Evolutionary conservation across 2,797 vertebrate species (phyloP).

Genomic region (Pampus argenteus): DNA sequence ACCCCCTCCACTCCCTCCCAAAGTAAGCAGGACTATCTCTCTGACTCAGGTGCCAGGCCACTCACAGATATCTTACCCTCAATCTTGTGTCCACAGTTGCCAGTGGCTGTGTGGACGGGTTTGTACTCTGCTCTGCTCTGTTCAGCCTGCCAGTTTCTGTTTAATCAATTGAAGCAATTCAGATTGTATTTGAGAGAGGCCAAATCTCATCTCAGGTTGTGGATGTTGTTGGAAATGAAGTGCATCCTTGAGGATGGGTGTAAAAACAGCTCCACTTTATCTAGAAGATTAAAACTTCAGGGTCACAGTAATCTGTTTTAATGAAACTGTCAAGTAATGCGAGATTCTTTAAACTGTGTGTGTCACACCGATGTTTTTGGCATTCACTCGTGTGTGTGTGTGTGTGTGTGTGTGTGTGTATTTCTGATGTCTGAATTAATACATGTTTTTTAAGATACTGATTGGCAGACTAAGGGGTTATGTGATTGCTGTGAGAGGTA

Average conservation of each 20-base stretch:
- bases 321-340: slow-evolving; percentile 74
- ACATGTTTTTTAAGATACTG: slow-evolving; percentile 70
- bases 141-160: slow-evolving; percentile 73
- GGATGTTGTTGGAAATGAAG: slow-evolving; percentile 72
- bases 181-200: slow-evolving; percentile 72
- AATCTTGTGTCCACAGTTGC: slow-evolving; percentile 80
- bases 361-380: slow-evolving; percentile 8
- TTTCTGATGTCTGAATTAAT: slow-evolving; percentile 40
- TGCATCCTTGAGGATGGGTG: slow-evolving; percentile 63
- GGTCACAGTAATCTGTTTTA: slow-evolving; percentile 71
- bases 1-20: slow-evolving; percentile 7
- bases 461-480: slow-evolving; percentile 78
- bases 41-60: slow-evolving; percentile 73
- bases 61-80: slow-evolving; percentile 74
- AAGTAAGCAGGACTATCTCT: slow-evolving; percentile 71
- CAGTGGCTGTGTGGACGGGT: slow-evolving; percentile 65
- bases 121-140: slow-evolving; percentile 63
- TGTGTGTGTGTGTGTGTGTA: slow-evolving; percentile 26
- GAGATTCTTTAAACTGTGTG: slow-evolving; percentile 52
- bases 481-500: slow-evolving; percentile 78
- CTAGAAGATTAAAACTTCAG: slow-evolving; percentile 75
- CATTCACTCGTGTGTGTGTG: slow-evolving; percentile 14
- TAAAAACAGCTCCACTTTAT: slow-evolving; percentile 71
- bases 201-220: slow-evolving; percentile 69
- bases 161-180: slow-evolving; percentile 78